Evolutionary conservation across 2,113 vertebrate species (phyloP).

Genomic region (Cynopterus brachyotis): DNA sequence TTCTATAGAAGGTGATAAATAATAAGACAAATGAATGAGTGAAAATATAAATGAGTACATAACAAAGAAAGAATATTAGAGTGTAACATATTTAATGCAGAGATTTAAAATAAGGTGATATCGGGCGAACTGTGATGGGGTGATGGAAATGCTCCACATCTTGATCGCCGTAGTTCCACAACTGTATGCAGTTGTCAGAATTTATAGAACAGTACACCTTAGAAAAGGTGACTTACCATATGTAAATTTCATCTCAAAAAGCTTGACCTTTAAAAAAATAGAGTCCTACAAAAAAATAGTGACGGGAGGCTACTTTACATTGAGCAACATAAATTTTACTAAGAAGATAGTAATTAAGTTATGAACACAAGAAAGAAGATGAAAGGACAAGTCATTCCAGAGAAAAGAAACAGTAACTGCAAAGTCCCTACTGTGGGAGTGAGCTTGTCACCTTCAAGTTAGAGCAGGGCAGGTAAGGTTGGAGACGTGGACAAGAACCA

Average conservation of each 20-base stretch:
- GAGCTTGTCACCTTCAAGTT: not conserved
- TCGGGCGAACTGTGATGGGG: rapidly evolving
- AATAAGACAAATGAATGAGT: not conserved
- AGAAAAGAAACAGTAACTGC: not conserved
- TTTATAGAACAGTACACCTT: not conserved
- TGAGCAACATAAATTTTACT: not conserved
- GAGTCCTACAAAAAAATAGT: not conserved
- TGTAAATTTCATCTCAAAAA: constrained; percentile 7
- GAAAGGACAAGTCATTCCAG: not conserved
- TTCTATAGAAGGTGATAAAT: not conserved
- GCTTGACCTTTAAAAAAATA: not conserved
- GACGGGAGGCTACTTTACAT: not conserved
- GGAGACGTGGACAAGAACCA: not conserved
- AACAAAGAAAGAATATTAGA: constrained; percentile 22
- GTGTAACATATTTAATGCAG: not conserved
- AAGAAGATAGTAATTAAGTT: not conserved
- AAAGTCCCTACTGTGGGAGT: not conserved
- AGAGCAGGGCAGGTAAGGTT: not conserved
- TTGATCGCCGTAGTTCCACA: not conserved
- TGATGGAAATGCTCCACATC: not conserved
- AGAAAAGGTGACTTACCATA: not conserved
- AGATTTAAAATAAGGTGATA: not conserved
- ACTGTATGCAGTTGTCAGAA: not conserved
- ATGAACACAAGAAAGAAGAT: not conserved
- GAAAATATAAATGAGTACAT: not conserved